Percentiles rank a stretch among this genome's conserved stretches.
Conservation (phyloP, 2,797 vertebrate genomes). For the Paramormyrops hopkinsi region DNA sequence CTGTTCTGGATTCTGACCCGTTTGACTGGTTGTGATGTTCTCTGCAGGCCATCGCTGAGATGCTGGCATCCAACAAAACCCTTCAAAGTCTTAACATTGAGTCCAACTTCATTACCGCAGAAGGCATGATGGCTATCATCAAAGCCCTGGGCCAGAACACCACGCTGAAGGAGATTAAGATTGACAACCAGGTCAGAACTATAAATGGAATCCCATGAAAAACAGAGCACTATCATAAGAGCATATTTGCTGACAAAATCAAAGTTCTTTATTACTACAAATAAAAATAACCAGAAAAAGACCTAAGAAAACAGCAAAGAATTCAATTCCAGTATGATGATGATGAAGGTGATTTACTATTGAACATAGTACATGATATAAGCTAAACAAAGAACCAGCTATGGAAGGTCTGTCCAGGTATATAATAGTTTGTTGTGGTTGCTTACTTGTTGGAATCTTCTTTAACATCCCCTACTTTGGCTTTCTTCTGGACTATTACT, state of each 20-base stretch:
- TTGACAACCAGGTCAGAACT: slow-evolving; percentile 85
- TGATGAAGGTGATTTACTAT: neutral
- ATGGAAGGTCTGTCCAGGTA: neutral
- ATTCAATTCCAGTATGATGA: neutral
- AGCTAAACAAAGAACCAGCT: neutral
- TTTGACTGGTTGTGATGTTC: neutral
- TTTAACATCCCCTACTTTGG: neutral
- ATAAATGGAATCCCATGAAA: neutral
- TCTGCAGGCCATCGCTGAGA: slow-evolving; percentile 79
- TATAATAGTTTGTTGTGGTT: neutral
- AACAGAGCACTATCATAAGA: neutral
- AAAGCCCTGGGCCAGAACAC: slow-evolving; percentile 72
- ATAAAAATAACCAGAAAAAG: neutral
- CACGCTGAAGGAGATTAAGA: slow-evolving; percentile 76
- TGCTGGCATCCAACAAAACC: slow-evolving; percentile 81
- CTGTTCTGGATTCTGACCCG: neutral
- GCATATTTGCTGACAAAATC: neutral
- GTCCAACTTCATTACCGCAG: slow-evolving; percentile 90
- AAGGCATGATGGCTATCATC: slow-evolving; percentile 80
- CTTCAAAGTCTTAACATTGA: slow-evolving; percentile 88
- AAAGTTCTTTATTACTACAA: neutral
- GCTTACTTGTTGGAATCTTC: neutral
- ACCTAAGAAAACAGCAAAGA: neutral
- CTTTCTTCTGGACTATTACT: neutral
- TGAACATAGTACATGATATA: neutral